Conservation (phyloP, 2,797 vertebrate genomes). For the Pachyuromys duprasi region DNA sequence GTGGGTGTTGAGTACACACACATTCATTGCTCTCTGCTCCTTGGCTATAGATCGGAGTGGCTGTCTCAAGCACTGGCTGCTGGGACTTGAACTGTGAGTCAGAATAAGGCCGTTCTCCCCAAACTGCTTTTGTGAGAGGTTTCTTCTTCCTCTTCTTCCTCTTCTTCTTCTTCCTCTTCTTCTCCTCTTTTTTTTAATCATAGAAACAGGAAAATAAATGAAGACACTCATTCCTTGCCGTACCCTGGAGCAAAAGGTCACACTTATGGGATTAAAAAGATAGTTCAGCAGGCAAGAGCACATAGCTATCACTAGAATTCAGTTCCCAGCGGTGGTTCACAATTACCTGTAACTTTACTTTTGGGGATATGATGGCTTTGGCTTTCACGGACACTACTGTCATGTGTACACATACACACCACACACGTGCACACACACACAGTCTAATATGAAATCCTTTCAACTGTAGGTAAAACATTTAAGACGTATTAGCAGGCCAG, state of each 20-base stretch:
- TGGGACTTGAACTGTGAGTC: no score
- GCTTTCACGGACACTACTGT: not conserved
- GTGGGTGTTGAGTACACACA: no score
- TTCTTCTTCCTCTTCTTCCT: no score
- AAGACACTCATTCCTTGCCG: not conserved
- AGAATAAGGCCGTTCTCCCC: not conserved
- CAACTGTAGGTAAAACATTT: not conserved
- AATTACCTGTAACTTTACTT: not conserved
- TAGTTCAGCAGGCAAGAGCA: not conserved
- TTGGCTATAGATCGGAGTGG: no score
- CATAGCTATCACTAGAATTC: not conserved
- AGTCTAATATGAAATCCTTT: no score
- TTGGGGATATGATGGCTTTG: not conserved
- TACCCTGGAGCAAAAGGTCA: no score
- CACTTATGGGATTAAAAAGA: not conserved
- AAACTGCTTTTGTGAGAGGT: no score
- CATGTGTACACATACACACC: not conserved
- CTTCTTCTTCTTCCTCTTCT: no score
- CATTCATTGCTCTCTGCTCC: not conserved
- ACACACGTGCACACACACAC: not conserved
- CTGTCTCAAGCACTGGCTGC: not conserved
- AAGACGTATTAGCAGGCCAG: not conserved
- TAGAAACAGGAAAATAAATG: not conserved
- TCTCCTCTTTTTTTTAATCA: not conserved
- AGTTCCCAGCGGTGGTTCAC: not conserved